Conservation (phyloP, 2,797 vertebrate species). For the Pseudochirops cupreus region DNA sequence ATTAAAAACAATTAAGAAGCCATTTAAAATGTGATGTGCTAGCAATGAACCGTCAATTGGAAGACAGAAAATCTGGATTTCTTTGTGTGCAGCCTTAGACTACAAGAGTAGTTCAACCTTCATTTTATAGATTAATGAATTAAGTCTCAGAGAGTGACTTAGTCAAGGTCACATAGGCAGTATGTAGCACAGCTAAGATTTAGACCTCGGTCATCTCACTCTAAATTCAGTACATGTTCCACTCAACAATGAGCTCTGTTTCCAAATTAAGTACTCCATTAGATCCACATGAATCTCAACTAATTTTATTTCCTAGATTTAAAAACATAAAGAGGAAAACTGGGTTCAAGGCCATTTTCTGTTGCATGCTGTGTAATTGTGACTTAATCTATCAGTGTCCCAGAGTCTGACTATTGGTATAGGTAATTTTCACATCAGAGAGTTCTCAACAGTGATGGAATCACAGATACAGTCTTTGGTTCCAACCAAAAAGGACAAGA, state of each 20-base stretch:
- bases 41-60: background rate
- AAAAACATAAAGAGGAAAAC: background rate
- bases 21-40: background rate
- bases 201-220: background rate
- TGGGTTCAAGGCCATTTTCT: background rate
- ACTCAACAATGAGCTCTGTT: background rate
- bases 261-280: background rate
- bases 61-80: background rate
- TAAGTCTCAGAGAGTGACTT: background rate
- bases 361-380: background rate
- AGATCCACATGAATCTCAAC: background rate
- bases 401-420: background rate
- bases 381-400: background rate
- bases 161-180: background rate
- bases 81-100: background rate
- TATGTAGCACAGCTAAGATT: background rate
- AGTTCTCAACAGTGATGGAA: background rate
- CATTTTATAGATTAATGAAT: background rate
- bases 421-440: background rate
- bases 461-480: background rate
- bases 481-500: background rate
- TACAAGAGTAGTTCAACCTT: background rate
- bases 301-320: background rate
- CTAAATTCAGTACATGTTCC: background rate
- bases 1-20: background rate